Evolutionary conservation across 2,797 vertebrate genomes (phyloP).

Genomic region (Pagetopsis macropterus): DNA sequence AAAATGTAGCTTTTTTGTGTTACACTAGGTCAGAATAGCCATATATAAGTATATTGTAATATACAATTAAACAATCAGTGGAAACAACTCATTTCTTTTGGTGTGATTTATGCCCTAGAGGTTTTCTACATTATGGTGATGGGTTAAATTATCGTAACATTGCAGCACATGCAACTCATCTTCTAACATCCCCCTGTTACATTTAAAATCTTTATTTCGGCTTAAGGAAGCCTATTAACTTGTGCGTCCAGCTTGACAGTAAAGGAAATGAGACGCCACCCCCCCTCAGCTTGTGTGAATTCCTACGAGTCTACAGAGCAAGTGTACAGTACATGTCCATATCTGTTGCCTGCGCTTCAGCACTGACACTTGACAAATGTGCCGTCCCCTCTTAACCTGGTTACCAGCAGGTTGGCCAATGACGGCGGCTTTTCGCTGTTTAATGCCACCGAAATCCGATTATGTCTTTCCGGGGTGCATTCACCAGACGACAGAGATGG

Average conservation of each 20-base stretch:
- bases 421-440: constrained; percentile 77
- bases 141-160: not conserved
- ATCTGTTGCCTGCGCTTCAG: constrained; percentile 57
- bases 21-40: not conserved
- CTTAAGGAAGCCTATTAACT: constrained; percentile 65
- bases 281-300: constrained; percentile 44
- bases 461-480: constrained; percentile 74
- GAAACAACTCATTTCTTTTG: not conserved
- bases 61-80: not conserved
- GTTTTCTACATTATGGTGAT: not conserved
- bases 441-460: constrained; percentile 82
- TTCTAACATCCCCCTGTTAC: constrained; percentile 5
- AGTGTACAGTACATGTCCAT: constrained; percentile 47
- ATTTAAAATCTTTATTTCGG: constrained; percentile 55
- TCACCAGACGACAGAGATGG: constrained; percentile 76
- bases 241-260: constrained; percentile 57
- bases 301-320: constrained; percentile 48
- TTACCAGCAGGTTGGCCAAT: constrained; percentile 75
- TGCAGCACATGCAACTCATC: constrained; percentile 5
- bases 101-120: not conserved
- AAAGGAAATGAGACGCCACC: constrained; percentile 58
- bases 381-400: constrained; percentile 74
- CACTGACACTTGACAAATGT: constrained; percentile 83
- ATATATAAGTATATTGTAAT: not conserved
- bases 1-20: not conserved